Conservation (phyloP, 2,113 vertebrate species). For the Podocnemis expansa region DNA sequence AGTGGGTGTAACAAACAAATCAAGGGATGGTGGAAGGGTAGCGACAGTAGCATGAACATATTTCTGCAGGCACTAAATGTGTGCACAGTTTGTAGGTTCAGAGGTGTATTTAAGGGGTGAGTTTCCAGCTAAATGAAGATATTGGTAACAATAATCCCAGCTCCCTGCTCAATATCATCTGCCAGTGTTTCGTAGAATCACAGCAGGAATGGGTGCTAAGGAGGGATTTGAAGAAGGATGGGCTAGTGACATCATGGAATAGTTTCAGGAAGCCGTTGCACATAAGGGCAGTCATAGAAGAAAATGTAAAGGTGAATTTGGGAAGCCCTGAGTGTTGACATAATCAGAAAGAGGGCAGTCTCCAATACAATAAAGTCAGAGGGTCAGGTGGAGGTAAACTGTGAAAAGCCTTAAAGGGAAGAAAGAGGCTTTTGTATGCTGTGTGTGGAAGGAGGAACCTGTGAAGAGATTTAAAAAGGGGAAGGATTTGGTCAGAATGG, state of each 20-base stretch:
- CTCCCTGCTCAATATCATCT: not conserved
- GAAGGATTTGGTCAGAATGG: not conserved
- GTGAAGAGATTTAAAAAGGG: not conserved
- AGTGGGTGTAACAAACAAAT: not conserved
- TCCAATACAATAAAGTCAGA: not conserved
- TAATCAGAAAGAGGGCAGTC: not conserved
- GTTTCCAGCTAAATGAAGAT: not conserved
- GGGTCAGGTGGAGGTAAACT: not conserved
- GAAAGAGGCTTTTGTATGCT: not conserved
- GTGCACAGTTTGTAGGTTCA: not conserved
- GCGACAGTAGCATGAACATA: not conserved
- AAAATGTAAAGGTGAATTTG: not conserved
- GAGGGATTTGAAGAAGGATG: not conserved
- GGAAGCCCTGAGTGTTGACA: not conserved
- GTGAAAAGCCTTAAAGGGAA: not conserved
- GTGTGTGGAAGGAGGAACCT: not conserved
- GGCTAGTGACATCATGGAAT: not conserved
- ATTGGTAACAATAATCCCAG: not conserved
- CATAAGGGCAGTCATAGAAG: not conserved
- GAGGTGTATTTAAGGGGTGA: not conserved
- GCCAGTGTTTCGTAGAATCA: not conserved
- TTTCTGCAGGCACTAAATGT: not conserved
- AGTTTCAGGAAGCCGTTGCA: not conserved
- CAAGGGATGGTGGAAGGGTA: not conserved
- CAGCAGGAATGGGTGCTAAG: not conserved